phyloP scores from a whole-genome alignment of 1,140 invertebrate genomes.

The Musca vetustissima region DNA sequence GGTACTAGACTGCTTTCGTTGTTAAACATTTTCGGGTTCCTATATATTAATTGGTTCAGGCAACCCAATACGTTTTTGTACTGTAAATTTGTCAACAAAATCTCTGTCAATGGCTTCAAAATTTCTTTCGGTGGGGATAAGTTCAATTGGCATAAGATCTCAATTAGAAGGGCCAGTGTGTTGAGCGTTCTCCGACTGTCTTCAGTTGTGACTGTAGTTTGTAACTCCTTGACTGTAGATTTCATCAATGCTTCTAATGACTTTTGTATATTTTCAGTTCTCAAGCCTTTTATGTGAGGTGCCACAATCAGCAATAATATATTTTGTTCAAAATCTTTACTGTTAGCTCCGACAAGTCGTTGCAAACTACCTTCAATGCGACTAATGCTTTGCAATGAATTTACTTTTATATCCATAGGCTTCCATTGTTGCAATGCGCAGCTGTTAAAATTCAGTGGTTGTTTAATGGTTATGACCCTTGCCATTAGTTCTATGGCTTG shows the following conservation, averaged over 20 bases:
- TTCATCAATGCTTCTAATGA: slow-evolving; percentile 30
- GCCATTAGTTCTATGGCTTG: slow-evolving; percentile 64
- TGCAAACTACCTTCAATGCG: slow-evolving; percentile 32
- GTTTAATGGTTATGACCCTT: slow-evolving; percentile 69
- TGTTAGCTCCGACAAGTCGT: slow-evolving; percentile 23
- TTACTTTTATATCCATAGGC: slow-evolving; percentile 66
- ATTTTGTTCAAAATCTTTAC: slow-evolving; percentile 30
- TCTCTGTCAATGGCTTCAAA: neutral
- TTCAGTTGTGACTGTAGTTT: neutral
- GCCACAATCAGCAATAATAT: slow-evolving; percentile 36
- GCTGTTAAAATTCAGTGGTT: slow-evolving; percentile 63
- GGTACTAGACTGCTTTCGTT: neutral
- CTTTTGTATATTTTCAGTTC: slow-evolving; percentile 32
- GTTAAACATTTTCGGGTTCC: neutral
- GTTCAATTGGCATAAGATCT: slow-evolving; percentile 39
- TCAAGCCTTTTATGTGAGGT: slow-evolving; percentile 41
- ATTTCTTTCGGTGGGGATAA: slow-evolving; percentile 27
- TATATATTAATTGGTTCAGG: slow-evolving; percentile 14
- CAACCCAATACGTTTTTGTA: slow-evolving; percentile 32
- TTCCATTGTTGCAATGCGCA: slow-evolving; percentile 65
- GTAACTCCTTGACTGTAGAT: slow-evolving; percentile 4
- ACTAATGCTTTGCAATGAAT: slow-evolving; percentile 34
- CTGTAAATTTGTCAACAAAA: slow-evolving; percentile 12
- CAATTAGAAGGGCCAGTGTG: slow-evolving; percentile 34
- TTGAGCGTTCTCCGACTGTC: neutral